These are phyloP conservation scores for Hypselothyrea guttata DNA, from an alignment of 2,888 invertebrate species.

Conservation along the genomic window DNA sequence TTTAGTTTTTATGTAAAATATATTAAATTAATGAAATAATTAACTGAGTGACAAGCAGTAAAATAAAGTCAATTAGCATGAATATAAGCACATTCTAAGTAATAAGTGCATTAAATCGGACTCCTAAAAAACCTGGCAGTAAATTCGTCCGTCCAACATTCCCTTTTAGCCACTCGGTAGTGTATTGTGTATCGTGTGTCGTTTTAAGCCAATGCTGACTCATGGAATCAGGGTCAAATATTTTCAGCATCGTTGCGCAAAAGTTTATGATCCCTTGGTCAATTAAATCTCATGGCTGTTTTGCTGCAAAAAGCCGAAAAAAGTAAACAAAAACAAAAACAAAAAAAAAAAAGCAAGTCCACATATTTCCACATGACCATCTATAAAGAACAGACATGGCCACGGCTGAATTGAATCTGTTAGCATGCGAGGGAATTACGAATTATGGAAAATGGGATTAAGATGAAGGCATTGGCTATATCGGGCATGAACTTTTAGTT, in stretches of 20 bases:
- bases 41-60: too few species aligned
- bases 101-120: too few species aligned
- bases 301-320: slow-evolving; percentile 31
- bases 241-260: slow-evolving; percentile 79
- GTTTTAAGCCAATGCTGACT: slow-evolving; percentile 72
- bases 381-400: slow-evolving; percentile 28
- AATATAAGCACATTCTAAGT: too few species aligned
- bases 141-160: too few species aligned
- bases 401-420: slow-evolving; percentile 37
- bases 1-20: too few species aligned
- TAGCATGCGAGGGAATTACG: slow-evolving; percentile 10
- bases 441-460: background rate
- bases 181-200: too few species aligned
- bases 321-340: slow-evolving; percentile 3
- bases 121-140: too few species aligned
- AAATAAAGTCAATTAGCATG: too few species aligned
- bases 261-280: slow-evolving; percentile 81
- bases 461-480: background rate
- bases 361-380: slow-evolving; percentile 30
- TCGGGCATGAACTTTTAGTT: too few species aligned
- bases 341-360: background rate
- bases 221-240: slow-evolving; percentile 80
- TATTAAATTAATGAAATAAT: too few species aligned
- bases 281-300: slow-evolving; percentile 79
- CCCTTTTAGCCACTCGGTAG: too few species aligned